phyloP scores from a whole-genome alignment of 2,888 invertebrate genomes.

The Agrotis puta region DNA sequence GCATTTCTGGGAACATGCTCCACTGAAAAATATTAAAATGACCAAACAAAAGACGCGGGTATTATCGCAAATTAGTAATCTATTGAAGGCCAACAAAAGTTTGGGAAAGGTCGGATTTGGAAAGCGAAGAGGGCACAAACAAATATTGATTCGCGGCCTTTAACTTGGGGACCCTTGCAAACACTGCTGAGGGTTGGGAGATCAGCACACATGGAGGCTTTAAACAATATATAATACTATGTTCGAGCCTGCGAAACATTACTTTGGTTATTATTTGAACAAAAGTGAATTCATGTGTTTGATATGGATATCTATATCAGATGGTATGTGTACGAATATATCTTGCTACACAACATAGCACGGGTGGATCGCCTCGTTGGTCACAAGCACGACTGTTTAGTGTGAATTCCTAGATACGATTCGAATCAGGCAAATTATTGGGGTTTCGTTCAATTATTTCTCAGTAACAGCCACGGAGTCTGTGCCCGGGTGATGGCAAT shows the following conservation, averaged over 20 bases:
- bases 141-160: conserved; percentile 82
- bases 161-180: conserved; percentile 75
- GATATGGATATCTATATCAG: too few relatives aligned
- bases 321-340: too few relatives aligned
- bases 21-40: conserved; percentile 31
- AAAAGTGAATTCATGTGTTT: background rate
- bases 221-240: conserved; percentile 58
- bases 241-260: conserved; percentile 11
- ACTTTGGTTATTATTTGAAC: background rate
- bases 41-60: conserved; percentile 41
- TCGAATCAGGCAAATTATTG: background rate
- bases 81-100: conserved; percentile 68
- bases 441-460: background rate
- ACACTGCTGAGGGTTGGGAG: conserved; percentile 69
- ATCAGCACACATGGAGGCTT: conserved; percentile 59
- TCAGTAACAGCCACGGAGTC: background rate
- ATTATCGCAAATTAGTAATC: conserved; percentile 68
- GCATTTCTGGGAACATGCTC: conserved; percentile 11
- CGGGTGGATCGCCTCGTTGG: background rate
- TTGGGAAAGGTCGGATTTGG: conserved; percentile 77
- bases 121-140: conserved; percentile 76
- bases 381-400: background rate
- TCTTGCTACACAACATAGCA: too few relatives aligned
- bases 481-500: background rate
- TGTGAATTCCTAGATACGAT: background rate